Evolutionary conservation across 2,113 vertebrate genomes (phyloP), one percentile per base, ranked within the genome.

Genomic region (Daphoenositta chrysoptera): DNA sequence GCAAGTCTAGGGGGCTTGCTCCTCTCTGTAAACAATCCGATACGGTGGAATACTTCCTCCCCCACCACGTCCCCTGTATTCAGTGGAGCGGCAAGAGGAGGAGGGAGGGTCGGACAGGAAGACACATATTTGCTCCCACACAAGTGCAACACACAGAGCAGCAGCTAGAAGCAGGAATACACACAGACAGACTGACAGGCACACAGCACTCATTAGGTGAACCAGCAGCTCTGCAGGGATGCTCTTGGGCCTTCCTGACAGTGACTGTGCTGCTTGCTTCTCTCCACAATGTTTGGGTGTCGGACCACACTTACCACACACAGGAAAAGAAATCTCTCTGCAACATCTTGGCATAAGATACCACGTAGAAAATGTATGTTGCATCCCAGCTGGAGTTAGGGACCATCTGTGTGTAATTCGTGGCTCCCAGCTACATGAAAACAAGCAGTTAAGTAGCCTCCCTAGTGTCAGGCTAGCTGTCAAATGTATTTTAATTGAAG

Each of bases 331-430:
- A 85, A 78, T 15, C 16, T 66, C 37, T 51, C 28, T 5, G 11
- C 42, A 75, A 26, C 0, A 4, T 58, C 47, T 60, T 75, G 48
- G 23, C 1, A 0, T 45, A 70, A 92, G 42, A 9, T 17, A 45
- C 2, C 35, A 48, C 66, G 63, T 80, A 51, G 35, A 31, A 78
- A 92, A 88, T 35, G 33, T 24, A 33, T 35, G 57, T 33, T 86
- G 71, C 37, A 69, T 77, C 83, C 37, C 92, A 94, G 76, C 76
- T 83, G 87, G 68, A 89, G 51, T 44, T 47, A 39, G 45, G 76
- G 56, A 51, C 90, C 57, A 80, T 72, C 76, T 56, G 27, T 39
- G 48, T 76, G 12, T 2, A 19, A n/a, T 51, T 91, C 0, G 0
- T 80, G 56, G 33, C 71, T 91, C 53, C 51, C 3, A 22, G 57